Conservation (phyloP, 2,888 invertebrate species). For the Tenthredo livida region DNA sequence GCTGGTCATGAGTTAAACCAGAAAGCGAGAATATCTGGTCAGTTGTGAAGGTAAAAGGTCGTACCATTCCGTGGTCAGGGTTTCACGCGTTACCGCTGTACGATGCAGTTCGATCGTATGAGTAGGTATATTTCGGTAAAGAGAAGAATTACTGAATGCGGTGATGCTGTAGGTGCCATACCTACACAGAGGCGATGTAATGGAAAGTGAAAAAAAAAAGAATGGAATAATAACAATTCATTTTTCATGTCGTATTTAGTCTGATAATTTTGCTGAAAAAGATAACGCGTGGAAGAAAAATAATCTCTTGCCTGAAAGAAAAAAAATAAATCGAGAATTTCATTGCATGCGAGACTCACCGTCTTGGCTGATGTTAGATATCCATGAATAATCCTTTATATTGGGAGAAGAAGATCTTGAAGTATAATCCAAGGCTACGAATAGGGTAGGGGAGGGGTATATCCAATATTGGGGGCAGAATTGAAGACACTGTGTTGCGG, state of each 20-base stretch:
- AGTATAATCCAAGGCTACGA: background rate
- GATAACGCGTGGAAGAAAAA: no score
- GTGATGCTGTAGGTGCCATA: no score
- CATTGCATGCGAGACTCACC: constrained; percentile 1
- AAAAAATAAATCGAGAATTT: background rate
- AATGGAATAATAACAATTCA: no score
- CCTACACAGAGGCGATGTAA: no score
- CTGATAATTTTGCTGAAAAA: background rate
- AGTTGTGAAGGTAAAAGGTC: background rate
- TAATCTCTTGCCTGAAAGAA: no score
- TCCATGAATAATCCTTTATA: background rate
- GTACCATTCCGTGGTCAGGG: background rate
- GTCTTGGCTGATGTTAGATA: background rate
- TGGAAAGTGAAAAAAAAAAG: no score
- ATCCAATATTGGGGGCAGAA: background rate
- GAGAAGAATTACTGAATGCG: background rate
- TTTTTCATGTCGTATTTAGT: background rate
- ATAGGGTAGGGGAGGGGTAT: background rate
- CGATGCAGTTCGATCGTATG: background rate
- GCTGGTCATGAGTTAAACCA: background rate
- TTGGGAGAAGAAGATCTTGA: background rate
- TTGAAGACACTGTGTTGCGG: background rate
- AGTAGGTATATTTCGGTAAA: background rate
- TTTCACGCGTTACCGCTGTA: background rate
- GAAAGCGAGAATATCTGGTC: background rate